Conservation (phyloP, 1,140 invertebrate species). For the Homalodisca vitripennis region DNA sequence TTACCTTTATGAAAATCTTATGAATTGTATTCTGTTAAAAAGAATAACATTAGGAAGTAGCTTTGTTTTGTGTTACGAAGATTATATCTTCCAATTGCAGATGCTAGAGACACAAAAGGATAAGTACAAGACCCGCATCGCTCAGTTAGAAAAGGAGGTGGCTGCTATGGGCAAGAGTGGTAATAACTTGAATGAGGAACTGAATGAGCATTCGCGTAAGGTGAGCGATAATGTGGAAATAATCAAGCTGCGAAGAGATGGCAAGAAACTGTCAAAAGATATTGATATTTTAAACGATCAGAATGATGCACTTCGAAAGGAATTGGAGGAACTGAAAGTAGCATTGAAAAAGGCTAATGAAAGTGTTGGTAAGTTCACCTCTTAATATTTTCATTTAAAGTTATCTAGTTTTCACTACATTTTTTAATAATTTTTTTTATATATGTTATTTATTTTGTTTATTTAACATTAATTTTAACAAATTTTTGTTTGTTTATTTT, state of each 20-base stretch:
- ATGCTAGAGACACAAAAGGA: slow-evolving; percentile 1
- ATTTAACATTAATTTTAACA: neutral
- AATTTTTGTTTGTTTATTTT: neutral
- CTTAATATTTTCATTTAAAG: neutral
- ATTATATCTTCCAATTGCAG: neutral
- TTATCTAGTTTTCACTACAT: neutral
- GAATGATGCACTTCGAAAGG: neutral
- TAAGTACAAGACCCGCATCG: neutral
- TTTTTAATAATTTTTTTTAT: neutral
- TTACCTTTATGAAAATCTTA: no score
- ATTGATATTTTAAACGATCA: neutral
- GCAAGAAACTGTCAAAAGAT: neutral
- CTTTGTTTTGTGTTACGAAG: no score
- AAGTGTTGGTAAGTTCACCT: neutral
- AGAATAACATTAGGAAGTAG: no score
- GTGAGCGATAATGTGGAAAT: slow-evolving; percentile 17
- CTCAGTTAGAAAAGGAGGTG: slow-evolving; percentile 8
- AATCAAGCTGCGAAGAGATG: slow-evolving; percentile 4
- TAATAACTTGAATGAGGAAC: neutral
- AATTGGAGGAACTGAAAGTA: neutral
- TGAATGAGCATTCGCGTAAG: neutral
- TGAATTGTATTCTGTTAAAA: no score
- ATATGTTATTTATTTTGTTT: neutral
- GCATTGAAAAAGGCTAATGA: neutral
- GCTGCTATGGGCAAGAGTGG: neutral